Conservation (phyloP, 2,797 vertebrate species). For the Dallia pectoralis region DNA sequence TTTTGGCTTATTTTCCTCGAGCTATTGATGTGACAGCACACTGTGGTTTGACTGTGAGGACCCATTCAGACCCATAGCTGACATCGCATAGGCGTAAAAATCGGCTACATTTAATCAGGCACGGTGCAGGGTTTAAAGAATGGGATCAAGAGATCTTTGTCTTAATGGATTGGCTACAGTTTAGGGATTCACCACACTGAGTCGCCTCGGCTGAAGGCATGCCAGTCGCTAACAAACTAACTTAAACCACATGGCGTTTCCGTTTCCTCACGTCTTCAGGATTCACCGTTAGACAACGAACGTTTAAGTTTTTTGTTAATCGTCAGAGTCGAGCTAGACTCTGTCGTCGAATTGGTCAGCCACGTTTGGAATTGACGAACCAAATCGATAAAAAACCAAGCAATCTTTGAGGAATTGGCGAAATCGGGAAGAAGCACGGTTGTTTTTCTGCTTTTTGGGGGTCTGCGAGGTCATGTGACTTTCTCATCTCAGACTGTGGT, state of each 20-base stretch:
- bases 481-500: constrained; percentile 27
- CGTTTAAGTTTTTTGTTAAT: constrained; percentile 12
- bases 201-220: constrained; percentile 64
- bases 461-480: constrained; percentile 23
- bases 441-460: constrained; percentile 48
- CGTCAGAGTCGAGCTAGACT: constrained; percentile 13
- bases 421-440: constrained; percentile 44
- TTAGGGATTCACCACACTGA: constrained; percentile 54
- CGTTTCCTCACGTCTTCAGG: constrained; percentile 11
- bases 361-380: constrained; percentile 43
- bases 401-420: constrained; percentile 12
- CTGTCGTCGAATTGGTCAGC: constrained; percentile 33
- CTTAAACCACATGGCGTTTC: constrained; percentile 65
- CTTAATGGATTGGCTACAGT: constrained; percentile 76
- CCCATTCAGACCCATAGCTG: constrained; percentile 37
- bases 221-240: constrained; percentile 60
- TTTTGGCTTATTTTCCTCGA: constrained; percentile 42
- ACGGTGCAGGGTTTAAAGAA: constrained; percentile 67
- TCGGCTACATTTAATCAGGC: constrained; percentile 74
- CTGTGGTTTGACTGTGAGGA: constrained; percentile 54
- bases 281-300: constrained; percentile 8
- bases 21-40: constrained; percentile 53
- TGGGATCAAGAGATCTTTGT: constrained; percentile 71
- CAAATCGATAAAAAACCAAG: too few species aligned
- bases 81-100: constrained; percentile 68